Conservation (phyloP, 2,888 invertebrate genomes). For the Pachliopta kotzebuea region DNA sequence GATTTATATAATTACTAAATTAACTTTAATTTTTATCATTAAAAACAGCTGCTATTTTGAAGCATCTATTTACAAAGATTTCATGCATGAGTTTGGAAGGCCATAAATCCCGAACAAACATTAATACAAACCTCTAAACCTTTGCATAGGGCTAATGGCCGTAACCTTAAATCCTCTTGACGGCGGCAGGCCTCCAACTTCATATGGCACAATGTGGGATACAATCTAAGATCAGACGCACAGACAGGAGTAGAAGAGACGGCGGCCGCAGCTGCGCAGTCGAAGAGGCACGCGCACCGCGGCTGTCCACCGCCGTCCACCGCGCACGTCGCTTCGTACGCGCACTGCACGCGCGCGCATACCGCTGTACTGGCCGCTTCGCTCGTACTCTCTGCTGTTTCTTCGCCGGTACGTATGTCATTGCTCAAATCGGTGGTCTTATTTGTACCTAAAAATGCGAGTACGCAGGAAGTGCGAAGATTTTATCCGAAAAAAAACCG, state of each 20-base stretch:
- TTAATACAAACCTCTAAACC: constrained; percentile 47
- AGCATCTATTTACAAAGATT: no score
- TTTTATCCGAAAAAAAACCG: no score
- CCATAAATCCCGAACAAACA: no score
- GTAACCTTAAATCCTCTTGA: constrained; percentile 87
- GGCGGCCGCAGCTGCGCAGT: constrained; percentile 83
- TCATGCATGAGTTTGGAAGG: no score
- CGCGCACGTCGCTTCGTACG: constrained; percentile 92
- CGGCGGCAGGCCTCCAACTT: constrained; percentile 91
- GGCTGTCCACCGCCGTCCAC: constrained; percentile 83
- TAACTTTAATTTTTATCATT: no score
- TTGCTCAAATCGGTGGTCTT: constrained; percentile 61
- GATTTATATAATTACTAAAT: no score
- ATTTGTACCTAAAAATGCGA: constrained; percentile 46
- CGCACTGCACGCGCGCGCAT: constrained; percentile 90
- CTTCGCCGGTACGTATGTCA: constrained; percentile 58
- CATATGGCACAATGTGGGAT: constrained; percentile 91
- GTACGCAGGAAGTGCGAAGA: no score
- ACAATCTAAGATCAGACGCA: constrained; percentile 89
- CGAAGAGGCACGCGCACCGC: constrained; percentile 88
- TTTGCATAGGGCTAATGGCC: constrained; percentile 90
- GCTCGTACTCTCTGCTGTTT: constrained; percentile 57
- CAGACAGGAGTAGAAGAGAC: constrained; percentile 85
- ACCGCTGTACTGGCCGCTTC: constrained; percentile 80
- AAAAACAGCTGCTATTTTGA: no score